These are phyloP conservation scores for Drosophila anomalata DNA, from an alignment of 2,888 invertebrate species.

Conservation along the genomic window DNA sequence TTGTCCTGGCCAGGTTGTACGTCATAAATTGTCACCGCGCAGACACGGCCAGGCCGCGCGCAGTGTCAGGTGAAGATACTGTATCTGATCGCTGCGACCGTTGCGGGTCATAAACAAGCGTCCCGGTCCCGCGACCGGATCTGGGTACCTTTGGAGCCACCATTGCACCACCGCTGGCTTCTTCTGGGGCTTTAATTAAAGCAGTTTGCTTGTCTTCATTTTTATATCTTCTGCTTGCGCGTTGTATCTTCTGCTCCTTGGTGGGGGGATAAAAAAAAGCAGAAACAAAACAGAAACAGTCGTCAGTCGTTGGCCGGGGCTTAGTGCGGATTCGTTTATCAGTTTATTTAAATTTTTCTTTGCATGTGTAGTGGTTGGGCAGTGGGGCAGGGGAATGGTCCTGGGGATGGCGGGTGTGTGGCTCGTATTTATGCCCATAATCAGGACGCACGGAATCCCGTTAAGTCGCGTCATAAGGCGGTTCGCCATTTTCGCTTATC, in stretches of 20 bases:
- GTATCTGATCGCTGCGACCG: conserved; percentile 73
- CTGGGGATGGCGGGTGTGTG: neutral
- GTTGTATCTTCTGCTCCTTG: conserved; percentile 37
- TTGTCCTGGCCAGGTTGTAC: conserved; percentile 67
- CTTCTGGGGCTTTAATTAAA: conserved; percentile 65
- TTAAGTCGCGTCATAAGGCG: conserved; percentile 80
- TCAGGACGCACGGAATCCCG: conserved; percentile 76
- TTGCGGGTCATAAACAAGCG: conserved; percentile 70
- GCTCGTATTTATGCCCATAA: conserved; percentile 76
- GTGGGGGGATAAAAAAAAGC: conserved; percentile 1
- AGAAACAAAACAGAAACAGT: conserved; percentile 5
- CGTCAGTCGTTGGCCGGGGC: conserved; percentile 49
- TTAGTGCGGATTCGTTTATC: conserved; percentile 72
- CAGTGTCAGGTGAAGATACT: conserved; percentile 75
- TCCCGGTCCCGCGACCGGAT: conserved; percentile 26
- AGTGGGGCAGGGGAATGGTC: neutral
- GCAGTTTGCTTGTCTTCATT: conserved; percentile 70
- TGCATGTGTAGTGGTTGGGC: conserved; percentile 29
- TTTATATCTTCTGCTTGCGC: conserved; percentile 51
- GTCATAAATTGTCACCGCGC: conserved; percentile 81
- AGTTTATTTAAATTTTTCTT: conserved; percentile 75
- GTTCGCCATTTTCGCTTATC: conserved; percentile 79
- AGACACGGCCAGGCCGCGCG: conserved; percentile 27
- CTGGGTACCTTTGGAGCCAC: conserved; percentile 31
- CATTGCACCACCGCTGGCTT: conserved; percentile 47